phyloP scores from a whole-genome alignment of 2,113 vertebrate species.

The Planiliza haematocheilus region DNA sequence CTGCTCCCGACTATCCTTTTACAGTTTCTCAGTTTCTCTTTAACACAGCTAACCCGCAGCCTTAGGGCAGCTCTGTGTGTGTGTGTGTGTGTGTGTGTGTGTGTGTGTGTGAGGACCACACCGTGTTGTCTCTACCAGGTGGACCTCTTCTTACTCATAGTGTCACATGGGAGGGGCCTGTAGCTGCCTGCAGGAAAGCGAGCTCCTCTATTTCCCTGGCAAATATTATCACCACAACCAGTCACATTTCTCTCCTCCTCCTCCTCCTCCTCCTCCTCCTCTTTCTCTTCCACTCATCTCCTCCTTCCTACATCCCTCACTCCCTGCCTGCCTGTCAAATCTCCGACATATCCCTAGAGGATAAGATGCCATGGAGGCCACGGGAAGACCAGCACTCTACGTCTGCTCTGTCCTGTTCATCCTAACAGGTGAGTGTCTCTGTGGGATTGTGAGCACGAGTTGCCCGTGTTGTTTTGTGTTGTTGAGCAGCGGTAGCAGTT shows the following conservation, averaged over 20 bases:
- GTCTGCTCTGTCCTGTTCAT: constrained; percentile 64
- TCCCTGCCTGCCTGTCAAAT: constrained; percentile 60
- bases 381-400: constrained; percentile 48
- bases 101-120: constrained; percentile 46
- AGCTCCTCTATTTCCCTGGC: constrained; percentile 80
- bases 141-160: constrained; percentile 71
- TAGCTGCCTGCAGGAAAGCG: constrained; percentile 48
- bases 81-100: constrained; percentile 44
- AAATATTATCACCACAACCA: constrained; percentile 81
- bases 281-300: constrained; percentile 45
- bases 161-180: constrained; percentile 80
- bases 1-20: constrained; percentile 51
- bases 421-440: constrained; percentile 78
- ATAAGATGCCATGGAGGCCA: constrained; percentile 82
- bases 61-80: constrained; percentile 39
- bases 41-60: constrained; percentile 44
- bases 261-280: constrained; percentile 40
- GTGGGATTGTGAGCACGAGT: neutral
- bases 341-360: constrained; percentile 67
- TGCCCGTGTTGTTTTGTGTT: constrained; percentile 20
- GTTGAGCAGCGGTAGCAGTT: constrained; percentile 5
- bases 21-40: constrained; percentile 56
- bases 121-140: constrained; percentile 71
- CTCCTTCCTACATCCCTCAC: constrained; percentile 58
- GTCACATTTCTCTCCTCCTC: constrained; percentile 75